These are phyloP conservation scores for Acrocephalus scirpaceus DNA, from an alignment of 2,797 vertebrate species.

Conservation along the genomic window DNA sequence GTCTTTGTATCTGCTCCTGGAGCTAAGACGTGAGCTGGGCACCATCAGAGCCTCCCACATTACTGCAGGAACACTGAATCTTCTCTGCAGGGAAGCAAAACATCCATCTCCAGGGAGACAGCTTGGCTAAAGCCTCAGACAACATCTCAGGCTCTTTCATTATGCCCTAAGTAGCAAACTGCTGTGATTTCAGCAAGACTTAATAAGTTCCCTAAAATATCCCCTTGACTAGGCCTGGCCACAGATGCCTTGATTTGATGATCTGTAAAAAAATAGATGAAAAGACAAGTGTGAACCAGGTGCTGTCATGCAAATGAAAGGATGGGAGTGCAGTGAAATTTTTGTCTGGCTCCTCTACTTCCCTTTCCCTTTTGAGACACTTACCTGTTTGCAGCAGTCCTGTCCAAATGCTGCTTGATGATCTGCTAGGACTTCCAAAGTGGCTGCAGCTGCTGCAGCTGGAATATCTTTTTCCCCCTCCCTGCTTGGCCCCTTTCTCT, in stretches of 20 bases:
- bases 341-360: neutral
- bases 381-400: neutral
- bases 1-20: neutral
- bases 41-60: neutral
- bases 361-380: neutral
- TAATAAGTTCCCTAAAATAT: constrained; percentile 21
- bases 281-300: neutral
- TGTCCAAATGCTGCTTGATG: neutral
- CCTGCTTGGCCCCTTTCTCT: neutral
- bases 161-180: neutral
- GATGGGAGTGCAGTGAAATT: neutral
- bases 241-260: constrained; percentile 5
- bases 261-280: neutral
- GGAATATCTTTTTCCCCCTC: neutral
- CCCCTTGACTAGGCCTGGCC: neutral
- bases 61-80: neutral
- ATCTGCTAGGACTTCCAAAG: neutral
- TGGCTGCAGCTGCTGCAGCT: neutral
- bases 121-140: neutral
- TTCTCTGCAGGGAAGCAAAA: neutral
- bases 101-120: constrained; percentile 12
- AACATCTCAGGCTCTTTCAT: neutral
- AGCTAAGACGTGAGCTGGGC: neutral
- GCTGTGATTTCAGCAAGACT: constrained; percentile 18
- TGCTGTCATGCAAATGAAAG: neutral